phyloP scores from a whole-genome alignment of 2,113 vertebrate genomes.

The Rhineura floridana region DNA sequence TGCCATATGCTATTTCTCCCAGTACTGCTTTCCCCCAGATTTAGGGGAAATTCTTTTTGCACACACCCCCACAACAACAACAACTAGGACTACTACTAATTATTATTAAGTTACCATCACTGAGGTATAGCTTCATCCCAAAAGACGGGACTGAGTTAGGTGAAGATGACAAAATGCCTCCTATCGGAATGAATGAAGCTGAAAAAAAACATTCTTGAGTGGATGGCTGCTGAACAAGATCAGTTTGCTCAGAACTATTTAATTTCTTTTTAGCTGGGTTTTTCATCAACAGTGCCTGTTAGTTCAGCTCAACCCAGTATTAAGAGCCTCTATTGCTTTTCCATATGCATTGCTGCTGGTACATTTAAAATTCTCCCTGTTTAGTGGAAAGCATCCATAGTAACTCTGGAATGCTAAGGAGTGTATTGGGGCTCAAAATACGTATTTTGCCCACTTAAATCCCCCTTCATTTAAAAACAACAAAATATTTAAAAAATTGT shows the following conservation, averaged over 20 bases:
- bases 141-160: neutral
- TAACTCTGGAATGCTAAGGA: neutral
- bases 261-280: neutral
- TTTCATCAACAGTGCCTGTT: slow-evolving; percentile 45
- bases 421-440: neutral
- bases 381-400: neutral
- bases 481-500: neutral
- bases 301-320: slow-evolving; percentile 21
- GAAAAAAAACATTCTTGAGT: accelerated
- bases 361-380: slow-evolving; percentile 10
- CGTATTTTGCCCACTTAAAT: neutral
- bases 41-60: neutral
- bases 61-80: neutral
- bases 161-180: neutral
- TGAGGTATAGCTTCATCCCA: neutral
- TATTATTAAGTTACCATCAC: neutral
- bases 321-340: slow-evolving; percentile 16
- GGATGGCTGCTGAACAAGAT: neutral
- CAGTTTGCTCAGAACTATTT: neutral
- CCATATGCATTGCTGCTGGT: neutral
- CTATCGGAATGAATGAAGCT: neutral
- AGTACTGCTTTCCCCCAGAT: neutral
- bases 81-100: too few relatives aligned
- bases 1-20: neutral
- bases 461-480: neutral